These are phyloP conservation scores for Epinotia bilunana DNA, from an alignment of 2,888 invertebrate genomes.

Conservation along the genomic window DNA sequence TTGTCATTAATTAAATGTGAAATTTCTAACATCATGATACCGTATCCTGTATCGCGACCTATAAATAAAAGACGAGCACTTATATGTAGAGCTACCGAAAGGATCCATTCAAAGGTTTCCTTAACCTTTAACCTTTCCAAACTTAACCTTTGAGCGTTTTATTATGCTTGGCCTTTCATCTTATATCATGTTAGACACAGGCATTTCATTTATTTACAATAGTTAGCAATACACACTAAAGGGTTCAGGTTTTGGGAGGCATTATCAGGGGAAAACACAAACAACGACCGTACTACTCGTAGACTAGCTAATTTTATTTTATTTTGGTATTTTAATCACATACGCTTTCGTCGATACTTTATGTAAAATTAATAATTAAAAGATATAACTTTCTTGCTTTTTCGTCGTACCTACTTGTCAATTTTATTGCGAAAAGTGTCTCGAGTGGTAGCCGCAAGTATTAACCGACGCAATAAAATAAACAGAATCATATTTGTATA, in stretches of 20 bases:
- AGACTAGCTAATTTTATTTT: not conserved
- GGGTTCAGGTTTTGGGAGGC: not conserved
- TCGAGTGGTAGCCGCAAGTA: not conserved
- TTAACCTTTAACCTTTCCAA: conserved; percentile 10
- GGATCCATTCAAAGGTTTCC: conserved; percentile 13
- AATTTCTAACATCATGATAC: not conserved
- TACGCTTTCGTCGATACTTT: not conserved
- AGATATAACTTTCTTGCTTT: not conserved
- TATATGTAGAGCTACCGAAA: conserved; percentile 11
- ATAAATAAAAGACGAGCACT: not conserved
- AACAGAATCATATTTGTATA: not conserved
- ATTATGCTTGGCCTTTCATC: not conserved
- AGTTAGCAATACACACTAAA: not conserved
- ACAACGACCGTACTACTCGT: not conserved
- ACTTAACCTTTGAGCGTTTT: conserved; percentile 20
- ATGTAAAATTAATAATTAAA: not conserved
- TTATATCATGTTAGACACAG: not conserved
- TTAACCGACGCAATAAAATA: not conserved
- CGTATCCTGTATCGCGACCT: not conserved
- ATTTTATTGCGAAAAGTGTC: not conserved
- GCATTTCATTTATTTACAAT: not conserved
- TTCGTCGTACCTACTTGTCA: not conserved
- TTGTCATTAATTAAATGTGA: not conserved
- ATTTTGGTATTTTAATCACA: not conserved
- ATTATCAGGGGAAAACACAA: not conserved